These are phyloP conservation scores for Chloropsis cyanopogon DNA, from an alignment of 2,113 vertebrate species.

Conservation along the genomic window DNA sequence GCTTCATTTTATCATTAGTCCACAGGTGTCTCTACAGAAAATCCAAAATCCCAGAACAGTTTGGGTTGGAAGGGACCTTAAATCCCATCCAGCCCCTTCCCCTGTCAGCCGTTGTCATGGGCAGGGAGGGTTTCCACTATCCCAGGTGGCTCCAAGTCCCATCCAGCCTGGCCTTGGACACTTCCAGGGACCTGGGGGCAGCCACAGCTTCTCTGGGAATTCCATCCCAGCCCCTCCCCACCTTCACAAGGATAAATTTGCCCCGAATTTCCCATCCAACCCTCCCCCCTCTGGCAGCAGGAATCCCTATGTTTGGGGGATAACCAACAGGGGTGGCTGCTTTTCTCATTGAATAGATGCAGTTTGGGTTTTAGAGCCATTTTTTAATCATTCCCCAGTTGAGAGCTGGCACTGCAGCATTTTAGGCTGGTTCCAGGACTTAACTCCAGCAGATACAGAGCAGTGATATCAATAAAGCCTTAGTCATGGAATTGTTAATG, in stretches of 20 bases:
- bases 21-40: background rate
- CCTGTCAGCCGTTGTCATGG: too few species aligned
- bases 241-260: background rate
- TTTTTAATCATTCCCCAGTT: background rate
- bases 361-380: accelerated
- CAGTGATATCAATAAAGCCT: background rate
- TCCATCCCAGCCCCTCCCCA: background rate
- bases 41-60: background rate
- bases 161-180: background rate
- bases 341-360: background rate
- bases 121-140: background rate
- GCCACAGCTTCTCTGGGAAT: background rate
- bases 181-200: background rate
- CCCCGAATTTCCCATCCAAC: background rate
- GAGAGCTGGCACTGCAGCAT: background rate
- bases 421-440: background rate
- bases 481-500: background rate
- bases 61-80: background rate
- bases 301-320: background rate
- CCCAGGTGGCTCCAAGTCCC: background rate
- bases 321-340: background rate
- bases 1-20: background rate
- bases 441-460: background rate
- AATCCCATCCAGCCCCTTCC: background rate
- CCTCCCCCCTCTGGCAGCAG: background rate